Conservation (phyloP, 2,888 invertebrate species). For the Nephrocerus scutellatus region DNA sequence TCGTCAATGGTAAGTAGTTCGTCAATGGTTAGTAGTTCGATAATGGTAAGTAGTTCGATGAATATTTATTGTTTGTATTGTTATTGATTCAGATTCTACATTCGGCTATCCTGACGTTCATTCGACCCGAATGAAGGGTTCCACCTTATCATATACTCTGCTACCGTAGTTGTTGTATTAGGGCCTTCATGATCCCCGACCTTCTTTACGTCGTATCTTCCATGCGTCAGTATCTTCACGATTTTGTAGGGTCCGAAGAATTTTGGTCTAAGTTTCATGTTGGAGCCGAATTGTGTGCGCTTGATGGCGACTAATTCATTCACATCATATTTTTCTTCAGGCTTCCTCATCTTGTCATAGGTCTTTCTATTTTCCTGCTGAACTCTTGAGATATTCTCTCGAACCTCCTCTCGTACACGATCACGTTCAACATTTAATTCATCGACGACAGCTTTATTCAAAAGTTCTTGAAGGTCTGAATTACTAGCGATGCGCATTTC, state of each 20-base stretch:
- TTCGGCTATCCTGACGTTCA: slow-evolving; percentile 8
- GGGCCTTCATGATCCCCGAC: slow-evolving; percentile 15
- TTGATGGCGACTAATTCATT: slow-evolving; percentile 17
- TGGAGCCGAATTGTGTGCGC: slow-evolving; percentile 14
- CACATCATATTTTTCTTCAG: slow-evolving; percentile 1
- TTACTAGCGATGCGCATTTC: slow-evolving; percentile 1
- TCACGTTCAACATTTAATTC: background rate
- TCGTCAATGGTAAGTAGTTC: too few species aligned
- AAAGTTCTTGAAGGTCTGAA: too few species aligned
- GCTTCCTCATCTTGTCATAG: slow-evolving; percentile 1
- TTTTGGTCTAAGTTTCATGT: slow-evolving; percentile 10
- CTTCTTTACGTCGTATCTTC: slow-evolving; percentile 13
- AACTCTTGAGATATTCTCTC: slow-evolving; percentile 2
- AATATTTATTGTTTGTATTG: too few species aligned
- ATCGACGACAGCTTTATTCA: background rate
- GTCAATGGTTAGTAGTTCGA: too few species aligned
- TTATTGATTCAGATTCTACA: slow-evolving; percentile 8
- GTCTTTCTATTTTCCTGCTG: slow-evolving; percentile 6
- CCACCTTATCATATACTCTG: slow-evolving; percentile 16
- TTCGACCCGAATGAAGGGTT: slow-evolving; percentile 12
- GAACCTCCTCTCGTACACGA: slow-evolving; percentile 4
- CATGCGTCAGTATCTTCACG: background rate
- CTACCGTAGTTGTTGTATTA: slow-evolving; percentile 4
- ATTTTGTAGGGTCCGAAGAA: slow-evolving; percentile 15
- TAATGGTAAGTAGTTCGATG: too few species aligned